Evolutionary conservation across 2,888 invertebrate species (phyloP), one percentile per base, ranked within the genome.

Genomic region (Drosophila tanythrix): DNA sequence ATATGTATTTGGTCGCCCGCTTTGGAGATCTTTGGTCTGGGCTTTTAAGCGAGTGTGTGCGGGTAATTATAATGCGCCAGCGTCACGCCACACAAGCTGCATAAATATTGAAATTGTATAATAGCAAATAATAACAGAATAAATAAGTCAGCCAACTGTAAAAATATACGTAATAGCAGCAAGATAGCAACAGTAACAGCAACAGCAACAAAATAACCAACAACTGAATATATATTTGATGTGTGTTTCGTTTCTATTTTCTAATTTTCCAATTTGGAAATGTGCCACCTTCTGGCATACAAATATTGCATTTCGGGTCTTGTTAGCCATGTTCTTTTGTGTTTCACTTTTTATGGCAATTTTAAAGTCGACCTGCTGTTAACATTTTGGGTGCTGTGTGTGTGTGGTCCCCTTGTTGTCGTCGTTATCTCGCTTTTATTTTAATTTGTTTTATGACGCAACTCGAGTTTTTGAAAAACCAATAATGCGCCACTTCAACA

Each of bases 71-170:
- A 76, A 88, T 85, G 81, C 76, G 81, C 61, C 74, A 73, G 56
- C 79, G 88, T 85, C 86, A 88, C 81, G 85, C 79, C 81, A 72
- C 83, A 76, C 74, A 86, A 76, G 86, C 88, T 85, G 85, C 88
- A 88, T 88, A 86, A 88, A 88, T 86, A 88, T 86, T 85, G 75
- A 86, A 88, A 83, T 88, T 70, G 75, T 88, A 85, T 85, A 85
- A 88, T 76, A 78, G 70, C 81, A 88, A 88, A 81, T 78, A 76
- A 73, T 77, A 62, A 63, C 62, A 74, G 63, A 82, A 82, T 76
- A 76, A 82, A 79, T 76, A 72, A 68, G 70, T 64, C 74, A 76
- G 62, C 64, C 85, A 82, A 88, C 85, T 85, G 88, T 88, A 84
- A 82, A 85, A 84, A 85, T 65, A 85, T 85, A 81, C 83, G 74